Conservation (phyloP, 92 coral and sea anemone genomes). For the Galaxea fascicularis region DNA sequence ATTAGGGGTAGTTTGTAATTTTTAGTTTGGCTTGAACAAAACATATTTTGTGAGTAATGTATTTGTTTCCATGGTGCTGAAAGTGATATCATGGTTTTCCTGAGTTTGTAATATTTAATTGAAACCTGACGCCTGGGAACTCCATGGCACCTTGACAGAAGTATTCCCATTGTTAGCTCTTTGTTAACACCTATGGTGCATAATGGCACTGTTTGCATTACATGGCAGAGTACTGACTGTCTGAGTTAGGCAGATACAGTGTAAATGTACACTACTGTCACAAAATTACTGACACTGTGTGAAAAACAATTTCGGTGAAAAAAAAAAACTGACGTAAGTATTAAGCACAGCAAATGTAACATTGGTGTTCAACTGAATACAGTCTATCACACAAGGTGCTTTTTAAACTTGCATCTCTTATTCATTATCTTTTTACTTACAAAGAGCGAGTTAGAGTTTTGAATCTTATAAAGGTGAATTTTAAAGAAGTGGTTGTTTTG, state of each 20-base stretch:
- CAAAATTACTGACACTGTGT: background rate
- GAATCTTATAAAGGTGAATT: background rate
- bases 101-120: slow-evolving; percentile 6
- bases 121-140: background rate
- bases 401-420: background rate
- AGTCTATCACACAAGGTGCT: background rate
- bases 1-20: background rate
- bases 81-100: background rate
- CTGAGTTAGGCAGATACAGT: background rate
- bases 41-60: slow-evolving; percentile 6
- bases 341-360: background rate
- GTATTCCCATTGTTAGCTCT: slow-evolving; percentile 16
- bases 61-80: slow-evolving; percentile 12
- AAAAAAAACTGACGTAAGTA: background rate
- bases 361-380: background rate
- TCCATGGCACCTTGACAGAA: background rate
- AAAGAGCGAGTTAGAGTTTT: background rate
- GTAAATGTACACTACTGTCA: background rate
- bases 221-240: slow-evolving; percentile 17
- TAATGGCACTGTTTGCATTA: slow-evolving; percentile 10
- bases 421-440: background rate
- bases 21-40: background rate
- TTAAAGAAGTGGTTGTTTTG: background rate
- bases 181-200: background rate
- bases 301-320: background rate